Percentiles rank a stretch among this genome's conserved stretches.
phyloP scores from a whole-genome alignment of 2,113 vertebrate genomes.

The Aviceda subcristata region DNA sequence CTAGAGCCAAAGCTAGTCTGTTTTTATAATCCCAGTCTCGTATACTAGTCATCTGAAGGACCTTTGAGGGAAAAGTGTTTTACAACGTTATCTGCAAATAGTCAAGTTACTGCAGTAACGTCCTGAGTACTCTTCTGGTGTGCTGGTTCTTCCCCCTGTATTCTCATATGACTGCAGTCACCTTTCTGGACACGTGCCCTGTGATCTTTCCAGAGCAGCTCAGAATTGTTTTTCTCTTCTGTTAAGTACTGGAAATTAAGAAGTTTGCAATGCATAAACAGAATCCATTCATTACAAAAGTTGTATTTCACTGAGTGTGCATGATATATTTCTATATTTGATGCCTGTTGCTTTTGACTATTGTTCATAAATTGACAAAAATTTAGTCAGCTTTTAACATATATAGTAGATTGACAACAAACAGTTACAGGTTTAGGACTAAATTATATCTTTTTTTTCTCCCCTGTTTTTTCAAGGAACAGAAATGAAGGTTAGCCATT shows the following conservation, averaged over 20 bases:
- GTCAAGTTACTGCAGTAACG: background rate
- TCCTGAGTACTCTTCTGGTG: background rate
- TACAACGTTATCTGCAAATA: background rate
- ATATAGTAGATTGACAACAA: background rate
- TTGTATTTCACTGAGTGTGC: background rate
- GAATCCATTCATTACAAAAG: background rate
- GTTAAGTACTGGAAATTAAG: background rate
- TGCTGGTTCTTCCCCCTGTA: background rate
- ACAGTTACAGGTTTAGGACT: background rate
- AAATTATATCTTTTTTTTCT: background rate
- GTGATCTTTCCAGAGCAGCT: background rate
- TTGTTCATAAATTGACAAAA: background rate
- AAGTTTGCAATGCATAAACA: background rate
- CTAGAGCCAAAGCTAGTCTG: background rate
- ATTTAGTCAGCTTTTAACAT: background rate
- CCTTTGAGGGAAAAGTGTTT: background rate
- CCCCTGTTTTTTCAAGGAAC: background rate
- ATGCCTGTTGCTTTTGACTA: background rate
- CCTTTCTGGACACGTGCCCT: background rate
- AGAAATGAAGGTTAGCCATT: background rate
- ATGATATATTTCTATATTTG: background rate
- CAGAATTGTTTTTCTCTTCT: background rate
- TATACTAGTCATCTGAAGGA: background rate
- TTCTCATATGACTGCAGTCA: background rate
- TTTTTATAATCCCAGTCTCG: background rate